Base-by-base conservation (phyloP, 1,140 invertebrate genomes). In the Monomorium pharaonis region DNA sequence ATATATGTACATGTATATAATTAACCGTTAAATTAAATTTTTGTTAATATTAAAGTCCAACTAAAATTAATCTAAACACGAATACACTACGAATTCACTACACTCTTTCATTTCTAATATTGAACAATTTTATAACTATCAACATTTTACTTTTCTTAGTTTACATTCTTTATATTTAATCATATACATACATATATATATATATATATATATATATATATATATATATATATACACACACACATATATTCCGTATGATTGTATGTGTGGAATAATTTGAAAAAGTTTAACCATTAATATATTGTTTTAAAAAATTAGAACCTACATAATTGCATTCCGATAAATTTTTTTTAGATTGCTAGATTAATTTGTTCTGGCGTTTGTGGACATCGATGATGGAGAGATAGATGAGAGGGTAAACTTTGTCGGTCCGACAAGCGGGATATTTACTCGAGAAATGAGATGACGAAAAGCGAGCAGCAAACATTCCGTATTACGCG, bases 381-480 rank as follows among this genome's bases (percentile, higher is more conserved):
- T 58, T 42, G 24, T 47, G 54, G 24, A 72, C 49, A 72, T 83
- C 78, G n/a, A 58, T 74, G 51, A 58, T 74, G n/a, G 37, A 58
- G 37, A 58, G 54, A 58, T 56, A 65, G 78, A 44, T 12, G 24
- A 58, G 60, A 72, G 67, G n/a, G 78, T 58, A 74, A 83, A 83
- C 24, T 47, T 44, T 14, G 67, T 56, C 65, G 51, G 44, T 58
- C 67, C 78, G 78, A 81, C 78, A 60, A 83, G 51, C 51, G 78
- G 67, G 27, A 83, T 83, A 83, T 83, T 83, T 83, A 58, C 78
- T 44, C 69, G 60, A 51, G 70, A 83, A 86, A 86, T 67, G 75
- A 72, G 76, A 77, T 85, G 58, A 69, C 54, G 76, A 81, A 86
- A 75, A 63, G 67, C 67, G 86, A 86, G 65, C 70, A 70, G 63